Evolutionary conservation across 2,888 invertebrate species (phyloP).

Genomic region (Dolichomitus sp.): DNA sequence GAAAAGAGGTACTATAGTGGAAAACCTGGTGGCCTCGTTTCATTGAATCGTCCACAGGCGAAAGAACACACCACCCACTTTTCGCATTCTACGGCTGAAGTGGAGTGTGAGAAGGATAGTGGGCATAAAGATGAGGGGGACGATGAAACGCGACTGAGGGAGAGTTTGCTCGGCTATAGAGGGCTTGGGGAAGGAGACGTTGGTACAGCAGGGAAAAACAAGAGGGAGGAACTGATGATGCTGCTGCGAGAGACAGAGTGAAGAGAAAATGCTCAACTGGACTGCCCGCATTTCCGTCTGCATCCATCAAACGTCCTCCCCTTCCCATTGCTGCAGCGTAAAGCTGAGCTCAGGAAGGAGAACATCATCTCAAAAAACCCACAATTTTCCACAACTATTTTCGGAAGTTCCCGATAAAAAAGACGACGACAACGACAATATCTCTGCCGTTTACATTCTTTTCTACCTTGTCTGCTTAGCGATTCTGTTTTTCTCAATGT

Average conservation of each 20-base stretch:
- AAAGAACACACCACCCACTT: slow-evolving; percentile 34
- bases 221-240: slow-evolving; percentile 26
- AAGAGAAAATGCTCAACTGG: slow-evolving; percentile 31
- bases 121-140: not conserved
- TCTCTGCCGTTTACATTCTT: not conserved
- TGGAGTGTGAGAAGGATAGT: slow-evolving; percentile 32
- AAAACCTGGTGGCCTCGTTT: slow-evolving; percentile 39
- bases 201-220: slow-evolving; percentile 15
- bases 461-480: not conserved
- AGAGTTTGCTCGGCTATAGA: not conserved
- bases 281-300: slow-evolving; percentile 48
- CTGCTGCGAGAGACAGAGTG: slow-evolving; percentile 16
- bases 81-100: slow-evolving; percentile 37
- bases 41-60: slow-evolving; percentile 42
- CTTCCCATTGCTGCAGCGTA: not conserved
- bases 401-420: not conserved
- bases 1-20: slow-evolving; percentile 2
- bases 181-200: slow-evolving; percentile 5
- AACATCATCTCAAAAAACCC: slow-evolving; percentile 20
- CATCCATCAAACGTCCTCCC: slow-evolving; percentile 40
- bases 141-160: slow-evolving; percentile 15
- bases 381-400: slow-evolving; percentile 6
- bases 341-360: not conserved
- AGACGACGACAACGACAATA: too few species aligned
- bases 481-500: too few species aligned